Percentiles rank a stretch among this genome's conserved stretches.
Conservation (phyloP, 2,113 vertebrate genomes). For the Butorides virescens region DNA sequence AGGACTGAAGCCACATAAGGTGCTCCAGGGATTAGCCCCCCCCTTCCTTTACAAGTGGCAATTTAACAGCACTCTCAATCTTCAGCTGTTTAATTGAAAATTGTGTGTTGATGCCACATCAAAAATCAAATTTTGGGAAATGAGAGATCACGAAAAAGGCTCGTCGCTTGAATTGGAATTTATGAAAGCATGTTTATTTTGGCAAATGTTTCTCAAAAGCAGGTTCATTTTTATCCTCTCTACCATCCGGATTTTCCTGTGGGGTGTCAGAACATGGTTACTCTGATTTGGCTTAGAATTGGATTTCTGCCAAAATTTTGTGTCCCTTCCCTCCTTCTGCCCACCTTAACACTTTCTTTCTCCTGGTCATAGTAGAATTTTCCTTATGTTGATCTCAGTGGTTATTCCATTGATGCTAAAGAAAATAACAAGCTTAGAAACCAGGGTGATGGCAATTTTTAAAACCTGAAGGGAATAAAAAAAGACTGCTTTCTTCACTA, state of each 20-base stretch:
- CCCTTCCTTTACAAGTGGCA: neutral
- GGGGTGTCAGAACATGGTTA: neutral
- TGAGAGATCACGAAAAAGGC: neutral
- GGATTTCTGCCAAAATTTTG: neutral
- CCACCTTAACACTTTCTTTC: neutral
- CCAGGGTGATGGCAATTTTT: neutral
- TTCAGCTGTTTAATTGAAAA: neutral
- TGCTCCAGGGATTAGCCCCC: neutral
- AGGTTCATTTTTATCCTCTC: slow-evolving; percentile 15
- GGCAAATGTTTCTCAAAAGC: slow-evolving; percentile 4
- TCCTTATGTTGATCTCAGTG: neutral
- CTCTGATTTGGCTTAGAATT: neutral
- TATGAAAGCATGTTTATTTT: slow-evolving; percentile 25
- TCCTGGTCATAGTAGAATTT: neutral
- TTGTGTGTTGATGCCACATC: neutral
- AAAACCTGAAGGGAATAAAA: neutral
- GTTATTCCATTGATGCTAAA: neutral
- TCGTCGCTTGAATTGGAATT: neutral
- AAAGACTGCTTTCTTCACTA: neutral
- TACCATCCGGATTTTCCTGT: neutral
- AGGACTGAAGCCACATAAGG: neutral
- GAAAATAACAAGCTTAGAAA: neutral
- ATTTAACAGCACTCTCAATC: neutral
- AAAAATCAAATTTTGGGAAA: neutral
- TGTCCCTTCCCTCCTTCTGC: neutral